phyloP scores from a whole-genome alignment of 64 coral and sea anemone species.

The Montipora efflorescens region DNA sequence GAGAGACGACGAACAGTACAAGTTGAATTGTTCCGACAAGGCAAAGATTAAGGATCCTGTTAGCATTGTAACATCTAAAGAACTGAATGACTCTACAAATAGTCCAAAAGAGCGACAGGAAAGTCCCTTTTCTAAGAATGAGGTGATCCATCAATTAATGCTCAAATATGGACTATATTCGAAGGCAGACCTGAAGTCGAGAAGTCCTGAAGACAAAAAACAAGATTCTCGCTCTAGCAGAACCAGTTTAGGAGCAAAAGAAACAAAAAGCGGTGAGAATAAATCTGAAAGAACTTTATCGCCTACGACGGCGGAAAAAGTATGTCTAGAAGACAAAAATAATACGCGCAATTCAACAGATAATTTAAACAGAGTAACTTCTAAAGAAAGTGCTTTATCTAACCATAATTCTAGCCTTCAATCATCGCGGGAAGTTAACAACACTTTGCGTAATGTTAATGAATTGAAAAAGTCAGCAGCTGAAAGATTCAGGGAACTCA shows the following conservation, averaged over 20 bases:
- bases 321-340: neutral
- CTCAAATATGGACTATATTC: constrained; percentile 88
- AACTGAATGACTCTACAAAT: neutral
- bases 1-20: neutral
- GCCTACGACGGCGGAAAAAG: neutral
- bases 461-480: constrained; percentile 27
- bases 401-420: neutral
- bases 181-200: neutral
- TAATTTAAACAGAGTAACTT: neutral
- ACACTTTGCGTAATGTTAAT: neutral
- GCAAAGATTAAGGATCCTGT: neutral
- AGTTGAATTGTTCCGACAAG: neutral
- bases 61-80: neutral
- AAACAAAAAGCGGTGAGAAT: constrained; percentile 24
- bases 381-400: neutral
- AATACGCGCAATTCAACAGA: neutral
- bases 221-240: neutral
- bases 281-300: constrained; percentile 5
- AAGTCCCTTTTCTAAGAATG: constrained; percentile 77
- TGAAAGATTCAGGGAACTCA: constrained; percentile 33
- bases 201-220: neutral
- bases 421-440: neutral
- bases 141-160: constrained; percentile 94
- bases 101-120: constrained; percentile 2
- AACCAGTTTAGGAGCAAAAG: neutral